A percentile compares a stretch with the other conserved stretches of the same genome.
phyloP scores from a whole-genome alignment of 2,888 invertebrate species.

The Hipparchia sbordonii region DNA sequence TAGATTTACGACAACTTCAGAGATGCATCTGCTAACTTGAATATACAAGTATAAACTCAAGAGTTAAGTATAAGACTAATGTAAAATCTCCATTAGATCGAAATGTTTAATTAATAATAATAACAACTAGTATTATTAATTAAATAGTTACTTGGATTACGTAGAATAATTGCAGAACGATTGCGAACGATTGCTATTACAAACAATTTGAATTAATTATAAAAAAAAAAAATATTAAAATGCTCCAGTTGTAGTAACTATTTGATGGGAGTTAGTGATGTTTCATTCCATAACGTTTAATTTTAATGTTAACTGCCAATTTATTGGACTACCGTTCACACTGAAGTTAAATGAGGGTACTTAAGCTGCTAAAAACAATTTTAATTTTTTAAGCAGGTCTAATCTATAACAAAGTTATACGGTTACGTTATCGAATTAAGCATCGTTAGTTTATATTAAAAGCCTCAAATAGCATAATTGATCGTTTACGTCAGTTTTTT shows the following conservation, averaged over 20 bases:
- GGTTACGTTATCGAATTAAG: too few species aligned
- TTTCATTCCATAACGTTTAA: constrained; percentile 28
- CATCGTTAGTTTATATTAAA: too few species aligned
- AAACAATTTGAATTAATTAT: background rate
- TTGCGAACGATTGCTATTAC: background rate
- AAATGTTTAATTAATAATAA: constrained; percentile 12
- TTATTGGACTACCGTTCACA: constrained; percentile 41
- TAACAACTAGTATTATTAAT: background rate
- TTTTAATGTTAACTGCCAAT: constrained; percentile 40
- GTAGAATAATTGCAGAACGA: background rate
- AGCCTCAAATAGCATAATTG: too few species aligned
- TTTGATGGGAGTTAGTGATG: constrained; percentile 16
- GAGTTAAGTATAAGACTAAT: background rate
- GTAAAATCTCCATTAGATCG: constrained; percentile 10
- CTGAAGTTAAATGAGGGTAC: constrained; percentile 17
- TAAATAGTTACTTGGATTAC: constrained; percentile 8
- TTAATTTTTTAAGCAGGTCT: background rate
- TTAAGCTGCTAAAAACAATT: background rate
- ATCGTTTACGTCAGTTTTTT: too few species aligned
- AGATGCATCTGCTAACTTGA: too few species aligned
- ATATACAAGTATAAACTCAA: too few species aligned
- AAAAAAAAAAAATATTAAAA: constrained; percentile 5
- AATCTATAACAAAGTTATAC: too few species aligned
- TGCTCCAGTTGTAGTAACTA: constrained; percentile 27
- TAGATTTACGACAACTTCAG: background rate